phyloP scores from a whole-genome alignment of 1,140 invertebrate species.

The Drosophila murphyi region DNA sequence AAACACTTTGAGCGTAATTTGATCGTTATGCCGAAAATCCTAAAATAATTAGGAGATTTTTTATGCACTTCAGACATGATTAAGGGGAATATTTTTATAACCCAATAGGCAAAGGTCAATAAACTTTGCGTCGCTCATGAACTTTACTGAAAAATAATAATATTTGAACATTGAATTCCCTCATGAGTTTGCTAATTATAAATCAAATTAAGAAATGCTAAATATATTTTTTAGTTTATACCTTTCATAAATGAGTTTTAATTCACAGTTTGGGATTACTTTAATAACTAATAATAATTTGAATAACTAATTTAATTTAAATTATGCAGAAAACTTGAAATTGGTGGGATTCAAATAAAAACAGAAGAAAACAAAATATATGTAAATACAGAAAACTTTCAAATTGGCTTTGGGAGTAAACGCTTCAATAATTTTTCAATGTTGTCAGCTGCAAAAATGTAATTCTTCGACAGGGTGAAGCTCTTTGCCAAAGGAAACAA shows the following conservation, averaged over 20 bases:
- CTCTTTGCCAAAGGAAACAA: slow-evolving; percentile 24
- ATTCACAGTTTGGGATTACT: too few relatives aligned
- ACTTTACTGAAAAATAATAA: background rate
- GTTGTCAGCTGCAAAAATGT: slow-evolving; percentile 23
- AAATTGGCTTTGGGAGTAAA: slow-evolving; percentile 13
- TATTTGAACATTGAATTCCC: too few relatives aligned
- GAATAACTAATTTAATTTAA: slow-evolving; percentile 40
- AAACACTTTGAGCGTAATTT: slow-evolving; percentile 34
- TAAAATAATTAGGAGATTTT: slow-evolving; percentile 7
- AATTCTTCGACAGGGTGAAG: background rate
- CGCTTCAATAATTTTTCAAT: slow-evolving; percentile 2
- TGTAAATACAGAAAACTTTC: slow-evolving; percentile 3
- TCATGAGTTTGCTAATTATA: background rate
- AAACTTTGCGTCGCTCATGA: background rate
- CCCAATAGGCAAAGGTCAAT: background rate
- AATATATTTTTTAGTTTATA: too few relatives aligned
- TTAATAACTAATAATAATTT: background rate
- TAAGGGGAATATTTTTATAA: background rate
- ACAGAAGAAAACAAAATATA: background rate
- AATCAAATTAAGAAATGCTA: background rate
- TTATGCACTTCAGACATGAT: background rate
- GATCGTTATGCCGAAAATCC: slow-evolving; percentile 24
- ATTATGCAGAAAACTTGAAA: slow-evolving; percentile 10
- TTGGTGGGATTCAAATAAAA: background rate
- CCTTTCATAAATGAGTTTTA: too few relatives aligned